phyloP scores from a whole-genome alignment of 2,888 invertebrate species.

The Chrysolina haemoptera region DNA sequence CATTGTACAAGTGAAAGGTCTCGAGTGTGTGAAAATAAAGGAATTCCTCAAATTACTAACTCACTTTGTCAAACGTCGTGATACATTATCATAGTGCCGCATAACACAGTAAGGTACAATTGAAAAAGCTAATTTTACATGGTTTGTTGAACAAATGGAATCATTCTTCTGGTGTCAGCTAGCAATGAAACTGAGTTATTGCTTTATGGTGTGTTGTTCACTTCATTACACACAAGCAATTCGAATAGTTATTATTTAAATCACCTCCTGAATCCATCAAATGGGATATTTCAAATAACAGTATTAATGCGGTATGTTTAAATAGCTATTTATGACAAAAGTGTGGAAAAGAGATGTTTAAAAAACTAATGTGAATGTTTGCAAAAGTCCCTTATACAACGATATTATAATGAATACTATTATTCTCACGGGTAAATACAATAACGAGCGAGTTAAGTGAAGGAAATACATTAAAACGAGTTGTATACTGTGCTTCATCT shows the following conservation, averaged over 20 bases:
- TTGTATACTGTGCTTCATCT: no score
- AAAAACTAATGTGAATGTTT: no score
- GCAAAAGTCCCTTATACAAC: no score
- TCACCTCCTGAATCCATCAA: neutral
- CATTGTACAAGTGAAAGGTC: neutral
- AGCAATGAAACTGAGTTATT: constrained; percentile 28
- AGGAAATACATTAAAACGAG: no score
- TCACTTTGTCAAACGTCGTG: constrained; percentile 11
- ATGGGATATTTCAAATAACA: no score
- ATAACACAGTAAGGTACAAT: constrained; percentile 2
- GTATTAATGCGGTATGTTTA: no score
- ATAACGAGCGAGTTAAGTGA: no score
- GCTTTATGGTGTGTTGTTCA: constrained; percentile 29
- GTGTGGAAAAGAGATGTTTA: no score
- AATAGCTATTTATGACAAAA: no score
- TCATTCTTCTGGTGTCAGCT: constrained; percentile 26
- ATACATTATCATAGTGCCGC: constrained; percentile 13
- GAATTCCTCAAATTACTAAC: constrained; percentile 7
- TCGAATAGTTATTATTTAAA: constrained; percentile 18
- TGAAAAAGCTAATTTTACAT: constrained; percentile 31
- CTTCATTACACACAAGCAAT: constrained; percentile 36
- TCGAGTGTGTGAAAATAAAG: neutral
- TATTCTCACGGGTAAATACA: no score
- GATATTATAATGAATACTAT: no score
- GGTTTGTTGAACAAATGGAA: constrained; percentile 38